These are phyloP conservation scores for Nomada lathburiana DNA, from an alignment of 2,888 invertebrate species.

Conservation along the genomic window DNA sequence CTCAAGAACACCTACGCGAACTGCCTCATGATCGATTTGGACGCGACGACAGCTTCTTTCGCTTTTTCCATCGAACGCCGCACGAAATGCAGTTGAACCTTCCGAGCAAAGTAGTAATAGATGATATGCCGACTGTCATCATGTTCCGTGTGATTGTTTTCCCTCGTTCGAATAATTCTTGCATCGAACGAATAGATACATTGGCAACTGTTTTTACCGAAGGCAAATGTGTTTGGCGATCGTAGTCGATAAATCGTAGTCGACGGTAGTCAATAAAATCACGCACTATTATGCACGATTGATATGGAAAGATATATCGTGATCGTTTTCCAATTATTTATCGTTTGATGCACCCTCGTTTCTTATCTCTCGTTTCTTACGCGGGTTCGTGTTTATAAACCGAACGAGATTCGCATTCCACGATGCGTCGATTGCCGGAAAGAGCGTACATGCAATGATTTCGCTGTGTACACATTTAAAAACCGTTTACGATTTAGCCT, in stretches of 20 bases:
- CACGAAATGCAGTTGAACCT: conserved; percentile 19
- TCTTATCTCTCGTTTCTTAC: background rate
- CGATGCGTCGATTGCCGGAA: background rate
- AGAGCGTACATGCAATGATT: background rate
- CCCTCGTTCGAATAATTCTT: background rate
- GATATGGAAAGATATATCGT: conserved; percentile 38
- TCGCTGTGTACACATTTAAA: background rate
- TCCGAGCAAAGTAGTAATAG: conserved; percentile 27
- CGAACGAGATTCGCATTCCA: background rate
- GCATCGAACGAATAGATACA: background rate
- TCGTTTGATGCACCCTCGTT: conserved; percentile 2
- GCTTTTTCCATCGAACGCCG: conserved; percentile 26
- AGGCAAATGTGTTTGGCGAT: conserved; percentile 9
- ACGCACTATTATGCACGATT: conserved; percentile 45
- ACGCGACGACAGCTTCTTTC: conserved; percentile 4
- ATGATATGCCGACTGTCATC: conserved; percentile 48
- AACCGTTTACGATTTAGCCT: background rate
- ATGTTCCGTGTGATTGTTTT: background rate
- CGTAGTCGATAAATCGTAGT: too few species aligned
- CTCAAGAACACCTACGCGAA: background rate
- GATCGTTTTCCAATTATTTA: conserved; percentile 32
- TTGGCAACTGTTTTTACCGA: background rate
- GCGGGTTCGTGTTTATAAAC: conserved; percentile 10
- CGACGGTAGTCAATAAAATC: conserved; percentile 45
- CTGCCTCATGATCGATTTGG: background rate